phyloP scores from a whole-genome alignment of 2,797 vertebrate genomes.

The Premnoplex brunnescens region DNA sequence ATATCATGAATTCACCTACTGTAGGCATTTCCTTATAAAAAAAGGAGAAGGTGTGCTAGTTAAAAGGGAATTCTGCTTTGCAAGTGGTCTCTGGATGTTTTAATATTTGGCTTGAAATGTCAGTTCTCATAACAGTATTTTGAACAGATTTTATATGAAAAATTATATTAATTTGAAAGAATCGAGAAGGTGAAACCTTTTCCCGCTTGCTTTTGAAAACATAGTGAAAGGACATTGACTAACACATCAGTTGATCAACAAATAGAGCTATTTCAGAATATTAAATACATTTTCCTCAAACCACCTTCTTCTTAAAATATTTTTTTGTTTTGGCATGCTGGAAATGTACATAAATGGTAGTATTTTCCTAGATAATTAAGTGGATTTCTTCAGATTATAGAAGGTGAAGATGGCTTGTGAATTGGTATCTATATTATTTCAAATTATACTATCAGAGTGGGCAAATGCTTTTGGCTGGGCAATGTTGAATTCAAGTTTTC shows the following conservation, averaged over 20 bases:
- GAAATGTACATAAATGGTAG: background rate
- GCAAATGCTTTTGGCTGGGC: background rate
- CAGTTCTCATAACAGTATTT: background rate
- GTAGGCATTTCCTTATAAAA: background rate
- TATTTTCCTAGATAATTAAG: background rate
- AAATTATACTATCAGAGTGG: background rate
- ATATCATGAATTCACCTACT: background rate
- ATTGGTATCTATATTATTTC: background rate
- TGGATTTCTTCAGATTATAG: background rate
- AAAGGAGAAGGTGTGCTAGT: background rate
- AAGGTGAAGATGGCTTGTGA: background rate
- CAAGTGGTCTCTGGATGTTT: background rate
- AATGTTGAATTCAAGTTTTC: background rate
- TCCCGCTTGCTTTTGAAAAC: background rate
- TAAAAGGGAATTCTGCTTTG: background rate
- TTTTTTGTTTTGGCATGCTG: background rate
- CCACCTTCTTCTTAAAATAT: background rate
- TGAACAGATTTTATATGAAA: background rate
- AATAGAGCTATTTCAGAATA: background rate
- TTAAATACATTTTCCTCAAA: background rate
- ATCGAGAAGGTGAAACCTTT: background rate
- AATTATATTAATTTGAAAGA: background rate
- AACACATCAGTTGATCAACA: background rate
- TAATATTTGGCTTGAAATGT: background rate
- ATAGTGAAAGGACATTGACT: background rate